Evolutionary conservation across 2,113 vertebrate genomes (phyloP).

Genomic region (Chamaea fasciata): DNA sequence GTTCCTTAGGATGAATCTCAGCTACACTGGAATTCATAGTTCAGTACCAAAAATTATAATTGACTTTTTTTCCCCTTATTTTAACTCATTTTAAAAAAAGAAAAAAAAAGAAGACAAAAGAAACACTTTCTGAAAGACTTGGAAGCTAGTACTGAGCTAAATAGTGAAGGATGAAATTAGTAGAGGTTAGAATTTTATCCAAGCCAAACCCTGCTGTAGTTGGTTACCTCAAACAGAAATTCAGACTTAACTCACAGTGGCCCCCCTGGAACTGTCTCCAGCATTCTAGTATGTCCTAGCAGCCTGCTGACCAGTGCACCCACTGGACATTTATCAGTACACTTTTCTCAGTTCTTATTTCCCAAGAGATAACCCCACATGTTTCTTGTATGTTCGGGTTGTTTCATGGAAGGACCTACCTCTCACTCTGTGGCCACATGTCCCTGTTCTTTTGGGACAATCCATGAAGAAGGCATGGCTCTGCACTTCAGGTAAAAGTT

Average conservation of each 20-base stretch:
- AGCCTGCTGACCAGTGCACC: not conserved
- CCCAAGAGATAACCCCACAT: not conserved
- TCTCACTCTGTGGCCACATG: rapidly evolving
- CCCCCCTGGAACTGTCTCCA: not conserved
- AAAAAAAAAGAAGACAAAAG: not conserved
- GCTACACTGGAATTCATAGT: not conserved
- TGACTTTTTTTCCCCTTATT: not conserved
- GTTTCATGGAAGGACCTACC: not conserved
- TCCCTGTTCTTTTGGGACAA: not conserved
- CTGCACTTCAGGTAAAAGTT: not conserved
- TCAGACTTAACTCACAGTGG: not conserved
- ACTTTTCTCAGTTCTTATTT: not conserved
- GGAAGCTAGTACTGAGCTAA: not conserved
- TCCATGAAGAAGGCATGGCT: not conserved
- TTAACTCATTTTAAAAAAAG: not conserved
- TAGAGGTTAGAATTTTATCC: not conserved
- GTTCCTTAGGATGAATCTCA: not conserved
- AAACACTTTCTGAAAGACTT: not conserved
- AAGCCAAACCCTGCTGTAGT: not conserved
- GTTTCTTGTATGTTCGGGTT: not conserved
- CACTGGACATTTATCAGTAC: not conserved
- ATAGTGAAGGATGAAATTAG: not conserved
- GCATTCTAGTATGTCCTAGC: not conserved
- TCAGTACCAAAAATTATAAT: not conserved
- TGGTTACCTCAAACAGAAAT: not conserved